Base-by-base conservation (phyloP, 2,113 vertebrate genomes). In the Engraulis encrasicolus region DNA sequence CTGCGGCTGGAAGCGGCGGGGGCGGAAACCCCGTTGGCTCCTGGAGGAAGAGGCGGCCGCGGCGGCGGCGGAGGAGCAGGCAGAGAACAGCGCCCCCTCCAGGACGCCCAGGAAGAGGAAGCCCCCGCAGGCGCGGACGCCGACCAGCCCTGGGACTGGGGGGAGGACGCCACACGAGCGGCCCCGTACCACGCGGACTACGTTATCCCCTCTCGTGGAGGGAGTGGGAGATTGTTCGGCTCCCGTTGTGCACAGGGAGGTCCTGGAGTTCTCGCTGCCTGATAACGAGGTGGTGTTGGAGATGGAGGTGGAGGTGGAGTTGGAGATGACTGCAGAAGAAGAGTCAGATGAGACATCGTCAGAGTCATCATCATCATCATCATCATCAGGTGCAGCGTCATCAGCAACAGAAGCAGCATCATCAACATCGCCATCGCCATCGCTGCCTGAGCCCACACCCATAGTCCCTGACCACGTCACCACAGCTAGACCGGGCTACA, bases 1-100 rank as follows among this genome's bases (percentile, higher is more conserved):
- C 78, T 92, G 90, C 71, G 89, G 88, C 1, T 87, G 92, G 0
- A 95, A 95, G 88, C 93, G 93, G 20, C 89, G 84, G 83, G 94
- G 94, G 18, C 90, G 92, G 78, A 93, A 88, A 81, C 95, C 95
- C 23, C 92, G 79, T 58, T 95, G 94, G 94, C 92, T 95, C 38
- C 81, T 95, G 85, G 92, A 94, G 54, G 94, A 94, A 52, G 94
- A 95, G 87, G 91, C 93, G 0, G 92, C 90, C 54, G 86, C 85
- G n/a, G n/a, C n/a, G n/a, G n/a, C n/a, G n/a, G n/a, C n/a, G n/a
- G n/a, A n/a, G n/a, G n/a, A n/a, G 23, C 86, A 89, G 9, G 91
- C 83, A 71, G 89, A 92, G 85, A 93, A 92, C 58, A 85, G 84
- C 0, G 81, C 82, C 38, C 84, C 85, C 40, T 45, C 40, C 40